These are phyloP conservation scores for Brachypterus glaber DNA, from an alignment of 2,888 invertebrate genomes.

Conservation along the genomic window DNA sequence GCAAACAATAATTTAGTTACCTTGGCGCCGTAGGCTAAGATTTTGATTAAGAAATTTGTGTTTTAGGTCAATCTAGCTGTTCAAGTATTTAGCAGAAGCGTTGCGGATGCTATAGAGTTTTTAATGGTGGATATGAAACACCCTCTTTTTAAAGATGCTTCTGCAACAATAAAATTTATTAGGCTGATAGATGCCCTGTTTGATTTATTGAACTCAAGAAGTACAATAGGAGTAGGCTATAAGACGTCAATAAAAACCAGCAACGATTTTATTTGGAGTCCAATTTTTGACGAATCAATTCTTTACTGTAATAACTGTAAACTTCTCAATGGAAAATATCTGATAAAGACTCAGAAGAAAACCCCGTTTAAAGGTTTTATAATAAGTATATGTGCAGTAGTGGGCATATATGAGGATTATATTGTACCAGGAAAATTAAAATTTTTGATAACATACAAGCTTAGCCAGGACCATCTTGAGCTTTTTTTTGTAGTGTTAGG, in stretches of 20 bases:
- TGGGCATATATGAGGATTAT: conserved; percentile 10
- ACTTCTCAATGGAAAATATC: not conserved
- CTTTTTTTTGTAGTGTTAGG: conserved; percentile 18
- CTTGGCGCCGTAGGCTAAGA: too few species aligned
- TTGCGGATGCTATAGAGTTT: conserved; percentile 23
- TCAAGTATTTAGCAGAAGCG: conserved; percentile 13
- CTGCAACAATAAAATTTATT: conserved; percentile 19
- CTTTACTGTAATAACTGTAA: conserved; percentile 3
- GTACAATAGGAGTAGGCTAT: conserved; percentile 13
- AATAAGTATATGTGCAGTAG: conserved; percentile 3
- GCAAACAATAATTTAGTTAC: too few species aligned
- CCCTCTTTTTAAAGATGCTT: conserved; percentile 18
- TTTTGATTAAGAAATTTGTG: too few species aligned
- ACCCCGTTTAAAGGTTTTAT: conserved; percentile 9
- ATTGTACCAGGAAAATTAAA: conserved; percentile 5
- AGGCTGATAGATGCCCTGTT: conserved; percentile 21
- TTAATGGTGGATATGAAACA: conserved; percentile 19
- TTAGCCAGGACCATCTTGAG: conserved; percentile 22
- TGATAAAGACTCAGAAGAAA: conserved; percentile 2
- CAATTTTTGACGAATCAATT: not conserved
- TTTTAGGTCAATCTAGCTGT: conserved; percentile 11
- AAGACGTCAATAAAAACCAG: conserved; percentile 12
- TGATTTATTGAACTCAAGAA: conserved; percentile 23
- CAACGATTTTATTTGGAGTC: conserved; percentile 9
- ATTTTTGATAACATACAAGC: conserved; percentile 20